Evolutionary conservation across 2,797 vertebrate genomes (phyloP).

Genomic region (Petrocephalus schoutedeni): DNA sequence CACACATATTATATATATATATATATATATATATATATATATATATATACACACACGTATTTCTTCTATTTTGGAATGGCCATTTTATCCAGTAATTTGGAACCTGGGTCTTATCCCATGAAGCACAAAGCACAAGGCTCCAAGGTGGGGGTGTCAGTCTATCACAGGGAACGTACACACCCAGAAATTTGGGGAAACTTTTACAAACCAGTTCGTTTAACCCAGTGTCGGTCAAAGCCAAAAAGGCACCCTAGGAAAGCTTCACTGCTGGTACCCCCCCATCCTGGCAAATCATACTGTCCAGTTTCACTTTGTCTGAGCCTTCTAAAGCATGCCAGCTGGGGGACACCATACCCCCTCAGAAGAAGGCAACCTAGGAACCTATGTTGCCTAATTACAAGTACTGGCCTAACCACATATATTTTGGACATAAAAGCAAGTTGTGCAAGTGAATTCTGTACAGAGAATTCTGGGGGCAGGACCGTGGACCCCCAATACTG

Average conservation of each 20-base stretch:
- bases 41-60: too few relatives aligned
- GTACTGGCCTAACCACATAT: background rate
- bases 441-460: background rate
- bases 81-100: background rate
- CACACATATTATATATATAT: background rate
- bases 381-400: background rate
- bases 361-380: background rate
- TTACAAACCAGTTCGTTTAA: background rate
- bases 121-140: background rate
- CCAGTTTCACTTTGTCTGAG: background rate
- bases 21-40: too few relatives aligned
- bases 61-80: background rate
- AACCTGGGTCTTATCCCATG: background rate
- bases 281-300: background rate
- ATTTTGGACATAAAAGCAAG: too few relatives aligned
- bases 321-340: background rate
- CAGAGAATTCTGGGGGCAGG: background rate
- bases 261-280: background rate
- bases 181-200: background rate
- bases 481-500: background rate
- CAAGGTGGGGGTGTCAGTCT: background rate
- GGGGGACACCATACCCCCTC: background rate
- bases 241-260: background rate
- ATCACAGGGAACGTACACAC: background rate
- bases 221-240: background rate